These are phyloP conservation scores for Nipponacmea schrenckii DNA, from an alignment of 2,888 invertebrate species.

Conservation along the genomic window DNA sequence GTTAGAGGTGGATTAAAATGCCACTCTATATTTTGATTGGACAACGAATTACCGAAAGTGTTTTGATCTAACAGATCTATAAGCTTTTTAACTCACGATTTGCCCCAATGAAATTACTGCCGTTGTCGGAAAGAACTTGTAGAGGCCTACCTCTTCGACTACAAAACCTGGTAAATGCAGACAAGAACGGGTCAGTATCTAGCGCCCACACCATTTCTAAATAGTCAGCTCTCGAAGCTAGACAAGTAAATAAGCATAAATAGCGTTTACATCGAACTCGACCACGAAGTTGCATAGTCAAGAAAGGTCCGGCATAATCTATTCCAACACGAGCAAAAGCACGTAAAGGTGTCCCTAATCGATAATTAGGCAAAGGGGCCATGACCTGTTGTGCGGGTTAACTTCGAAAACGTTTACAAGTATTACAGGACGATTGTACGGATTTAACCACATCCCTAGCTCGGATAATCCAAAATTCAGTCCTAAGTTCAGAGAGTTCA, in stretches of 20 bases:
- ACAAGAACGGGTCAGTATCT: conserved; percentile 15
- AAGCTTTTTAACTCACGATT: conserved; percentile 17
- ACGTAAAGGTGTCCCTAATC: conserved; percentile 16
- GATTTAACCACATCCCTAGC: conserved; percentile 21
- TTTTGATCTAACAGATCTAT: conserved; percentile 17
- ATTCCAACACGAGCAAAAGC: conserved; percentile 18
- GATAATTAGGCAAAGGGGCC: conserved; percentile 22
- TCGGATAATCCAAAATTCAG: conserved; percentile 26
- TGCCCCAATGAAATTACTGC: conserved; percentile 17
- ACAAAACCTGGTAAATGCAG: conserved; percentile 14
- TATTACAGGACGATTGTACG: conserved; percentile 1
- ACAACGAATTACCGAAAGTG: conserved; percentile 13
- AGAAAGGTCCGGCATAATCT: conserved; percentile 28
- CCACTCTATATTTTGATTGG: conserved; percentile 25
- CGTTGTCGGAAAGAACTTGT: conserved; percentile 19
- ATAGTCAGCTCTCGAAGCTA: conserved; percentile 22
- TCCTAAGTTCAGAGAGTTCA: conserved; percentile 11
- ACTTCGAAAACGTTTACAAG: conserved; percentile 5
- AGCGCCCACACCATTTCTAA: conserved; percentile 4
- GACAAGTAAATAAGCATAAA: conserved; percentile 27
- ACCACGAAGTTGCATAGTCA: conserved; percentile 22
- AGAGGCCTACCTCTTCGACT: conserved; percentile 16
- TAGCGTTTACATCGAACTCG: conserved; percentile 25
- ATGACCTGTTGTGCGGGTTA: conserved; percentile 10
- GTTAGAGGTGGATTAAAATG: conserved; percentile 36